A percentile compares a stretch with the other conserved stretches of the same genome.
Conservation (phyloP, 2,888 invertebrate species). For the Trichogramma evanescens region DNA sequence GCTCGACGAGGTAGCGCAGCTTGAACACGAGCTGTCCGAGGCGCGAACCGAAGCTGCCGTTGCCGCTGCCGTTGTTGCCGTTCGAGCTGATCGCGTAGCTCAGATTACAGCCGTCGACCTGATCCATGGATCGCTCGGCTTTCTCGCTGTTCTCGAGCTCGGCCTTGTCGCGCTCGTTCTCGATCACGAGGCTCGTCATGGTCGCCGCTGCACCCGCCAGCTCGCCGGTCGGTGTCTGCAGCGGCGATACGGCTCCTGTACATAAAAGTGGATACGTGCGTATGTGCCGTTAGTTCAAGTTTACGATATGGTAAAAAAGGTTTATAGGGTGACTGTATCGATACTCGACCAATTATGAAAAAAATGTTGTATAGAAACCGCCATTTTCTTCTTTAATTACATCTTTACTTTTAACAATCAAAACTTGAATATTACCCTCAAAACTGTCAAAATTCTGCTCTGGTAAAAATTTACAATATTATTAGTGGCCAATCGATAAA, state of each 20-base stretch:
- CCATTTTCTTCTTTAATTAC: too few species aligned
- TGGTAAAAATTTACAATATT: too few species aligned
- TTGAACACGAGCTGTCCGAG: constrained; percentile 87
- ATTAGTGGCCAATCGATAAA: too few species aligned
- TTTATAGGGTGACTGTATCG: too few species aligned
- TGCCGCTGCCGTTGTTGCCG: constrained; percentile 47
- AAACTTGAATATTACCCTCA: too few species aligned
- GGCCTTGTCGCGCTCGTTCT: constrained; percentile 53
- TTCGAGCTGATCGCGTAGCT: constrained; percentile 32
- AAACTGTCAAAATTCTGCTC: too few species aligned
- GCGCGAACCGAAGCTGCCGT: constrained; percentile 57
- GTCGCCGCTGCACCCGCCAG: constrained; percentile 4
- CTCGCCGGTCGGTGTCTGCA: constrained; percentile 42
- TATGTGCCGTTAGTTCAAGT: neutral
- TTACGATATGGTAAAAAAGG: too few species aligned
- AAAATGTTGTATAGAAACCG: too few species aligned
- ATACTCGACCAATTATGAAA: too few species aligned
- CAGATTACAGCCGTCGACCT: neutral
- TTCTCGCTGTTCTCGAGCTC: constrained; percentile 57
- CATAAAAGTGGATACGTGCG: constrained; percentile 11
- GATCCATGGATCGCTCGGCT: constrained; percentile 35
- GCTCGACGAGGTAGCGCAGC: constrained; percentile 80
- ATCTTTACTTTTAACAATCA: too few species aligned
- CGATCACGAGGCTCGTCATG: constrained; percentile 45
- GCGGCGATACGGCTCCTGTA: constrained; percentile 35